Percentiles rank a stretch among this genome's conserved stretches.
Conservation (phyloP, 1,140 invertebrate species). For the Aphaenogaster ashmeadi region DNA sequence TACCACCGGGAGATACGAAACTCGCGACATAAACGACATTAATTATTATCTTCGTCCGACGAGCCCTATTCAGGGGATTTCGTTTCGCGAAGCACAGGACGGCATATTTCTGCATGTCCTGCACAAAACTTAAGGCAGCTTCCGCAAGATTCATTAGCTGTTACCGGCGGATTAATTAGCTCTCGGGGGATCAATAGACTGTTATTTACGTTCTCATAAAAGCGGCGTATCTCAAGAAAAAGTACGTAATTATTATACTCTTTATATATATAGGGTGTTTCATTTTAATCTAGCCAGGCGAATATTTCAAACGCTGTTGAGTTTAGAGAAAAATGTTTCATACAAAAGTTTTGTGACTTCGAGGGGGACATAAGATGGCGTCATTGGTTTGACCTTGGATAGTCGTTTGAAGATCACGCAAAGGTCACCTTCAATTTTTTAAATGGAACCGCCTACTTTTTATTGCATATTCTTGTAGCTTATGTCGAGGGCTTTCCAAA, state of each 20-base stretch:
- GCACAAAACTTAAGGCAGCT: conserved; percentile 47
- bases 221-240: neutral
- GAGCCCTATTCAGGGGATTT: conserved; percentile 12
- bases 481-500: no score
- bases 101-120: conserved; percentile 43
- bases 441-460: no score
- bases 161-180: conserved; percentile 57
- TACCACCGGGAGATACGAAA: conserved; percentile 50
- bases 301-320: no score
- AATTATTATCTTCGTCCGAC: conserved; percentile 51
- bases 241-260: neutral
- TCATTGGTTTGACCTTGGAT: no score
- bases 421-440: no score
- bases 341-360: no score
- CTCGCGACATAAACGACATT: conserved; percentile 57
- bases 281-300: no score
- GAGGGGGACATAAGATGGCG: no score
- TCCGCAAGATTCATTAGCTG: conserved; percentile 60
- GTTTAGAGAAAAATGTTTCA: no score
- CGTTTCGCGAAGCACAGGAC: conserved; percentile 5
- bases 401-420: no score
- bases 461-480: no score
- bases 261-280: no score
- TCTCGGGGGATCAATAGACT: conserved; percentile 39
- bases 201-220: conserved; percentile 44